These are phyloP conservation scores for Bucorvus abyssinicus DNA, from an alignment of 2,797 vertebrate species.

Conservation along the genomic window DNA sequence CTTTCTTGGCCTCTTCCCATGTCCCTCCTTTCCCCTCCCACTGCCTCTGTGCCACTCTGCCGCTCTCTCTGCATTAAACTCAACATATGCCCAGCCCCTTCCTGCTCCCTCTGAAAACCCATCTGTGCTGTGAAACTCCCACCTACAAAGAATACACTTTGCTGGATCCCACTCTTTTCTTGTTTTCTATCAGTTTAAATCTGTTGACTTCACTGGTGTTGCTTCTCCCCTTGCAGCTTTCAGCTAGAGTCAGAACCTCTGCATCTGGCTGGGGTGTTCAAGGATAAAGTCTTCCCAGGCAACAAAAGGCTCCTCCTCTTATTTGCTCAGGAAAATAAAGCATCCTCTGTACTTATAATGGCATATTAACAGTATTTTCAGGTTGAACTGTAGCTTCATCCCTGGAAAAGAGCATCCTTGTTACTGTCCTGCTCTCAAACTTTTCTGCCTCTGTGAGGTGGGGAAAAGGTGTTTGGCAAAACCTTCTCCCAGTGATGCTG, in stretches of 20 bases:
- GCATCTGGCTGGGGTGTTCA: not conserved
- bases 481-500: not conserved
- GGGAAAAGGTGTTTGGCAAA: not conserved
- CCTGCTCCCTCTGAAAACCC: constrained; percentile 33
- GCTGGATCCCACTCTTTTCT: constrained; percentile 22
- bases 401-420: not conserved
- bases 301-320: not conserved
- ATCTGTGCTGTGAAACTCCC: constrained; percentile 60
- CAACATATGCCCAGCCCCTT: not conserved
- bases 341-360: not conserved
- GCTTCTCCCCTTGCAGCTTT: not conserved
- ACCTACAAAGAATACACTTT: not conserved
- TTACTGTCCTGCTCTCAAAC: not conserved
- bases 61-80: not conserved
- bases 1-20: not conserved
- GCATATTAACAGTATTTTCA: not conserved
- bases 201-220: constrained; percentile 27
- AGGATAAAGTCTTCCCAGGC: not conserved
- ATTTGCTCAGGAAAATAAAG: not conserved
- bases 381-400: not conserved
- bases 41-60: not conserved
- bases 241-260: not conserved
- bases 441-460: not conserved
- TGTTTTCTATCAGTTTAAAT: constrained; percentile 43
- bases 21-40: not conserved